A percentile compares a stretch with the other conserved stretches of the same genome.
Evolutionary conservation across 1,140 invertebrate species (phyloP).

Genomic region (Euura lappo): DNA sequence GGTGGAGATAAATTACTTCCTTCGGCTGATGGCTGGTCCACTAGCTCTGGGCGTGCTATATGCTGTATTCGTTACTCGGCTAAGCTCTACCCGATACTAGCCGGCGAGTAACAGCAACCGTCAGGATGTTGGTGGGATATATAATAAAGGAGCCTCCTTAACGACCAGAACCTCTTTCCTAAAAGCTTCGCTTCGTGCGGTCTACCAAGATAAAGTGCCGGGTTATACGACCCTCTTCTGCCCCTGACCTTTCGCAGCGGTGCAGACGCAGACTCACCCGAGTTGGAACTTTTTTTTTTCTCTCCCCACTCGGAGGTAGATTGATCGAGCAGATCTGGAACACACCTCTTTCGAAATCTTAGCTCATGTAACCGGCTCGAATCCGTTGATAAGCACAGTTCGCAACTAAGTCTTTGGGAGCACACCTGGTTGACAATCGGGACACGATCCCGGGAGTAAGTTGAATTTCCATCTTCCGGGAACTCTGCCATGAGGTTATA

Average conservation of each 20-base stretch:
- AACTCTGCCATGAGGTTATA: neutral
- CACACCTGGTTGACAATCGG: no score
- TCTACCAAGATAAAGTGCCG: neutral
- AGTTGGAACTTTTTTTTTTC: neutral
- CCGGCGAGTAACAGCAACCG: neutral
- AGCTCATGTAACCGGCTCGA: no score
- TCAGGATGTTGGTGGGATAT: neutral
- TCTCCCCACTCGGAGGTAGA: neutral
- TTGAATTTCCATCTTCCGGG: neutral
- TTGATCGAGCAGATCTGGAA: neutral
- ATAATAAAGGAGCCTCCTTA: slow-evolving; percentile 5
- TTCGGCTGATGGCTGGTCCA: neutral
- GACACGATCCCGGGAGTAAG: neutral
- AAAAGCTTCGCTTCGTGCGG: neutral
- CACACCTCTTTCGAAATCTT: no score
- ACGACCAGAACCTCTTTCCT: slow-evolving; percentile 6
- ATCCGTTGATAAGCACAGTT: no score
- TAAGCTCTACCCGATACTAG: neutral
- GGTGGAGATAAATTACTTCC: neutral
- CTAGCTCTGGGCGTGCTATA: neutral
- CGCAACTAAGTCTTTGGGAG: no score
- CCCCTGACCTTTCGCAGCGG: neutral
- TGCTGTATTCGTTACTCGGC: neutral
- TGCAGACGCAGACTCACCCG: neutral
- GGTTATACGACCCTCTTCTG: neutral